Conservation (phyloP, 2,888 invertebrate species). For the Suillia variegata region DNA sequence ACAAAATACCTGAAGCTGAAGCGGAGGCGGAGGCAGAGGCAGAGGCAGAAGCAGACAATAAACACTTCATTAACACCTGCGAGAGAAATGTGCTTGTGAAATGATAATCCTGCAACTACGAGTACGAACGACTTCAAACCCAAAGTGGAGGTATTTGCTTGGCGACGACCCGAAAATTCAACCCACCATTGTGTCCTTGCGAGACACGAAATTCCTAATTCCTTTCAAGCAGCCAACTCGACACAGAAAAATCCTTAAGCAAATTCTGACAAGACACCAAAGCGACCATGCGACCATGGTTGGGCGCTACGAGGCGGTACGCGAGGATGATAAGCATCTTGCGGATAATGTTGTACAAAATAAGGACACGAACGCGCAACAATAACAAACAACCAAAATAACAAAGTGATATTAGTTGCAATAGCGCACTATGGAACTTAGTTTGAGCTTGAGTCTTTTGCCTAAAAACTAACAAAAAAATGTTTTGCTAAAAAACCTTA, state of each 20-base stretch:
- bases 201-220: no score
- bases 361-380: conserved; percentile 4
- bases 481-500: no score
- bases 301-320: background rate
- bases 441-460: no score
- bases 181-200: no score
- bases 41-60: conserved; percentile 22
- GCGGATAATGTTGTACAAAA: conserved; percentile 6
- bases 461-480: no score
- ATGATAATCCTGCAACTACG: no score
- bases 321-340: conserved; percentile 4
- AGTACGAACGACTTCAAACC: no score
- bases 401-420: background rate
- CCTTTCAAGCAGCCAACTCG: background rate
- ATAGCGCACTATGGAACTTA: no score
- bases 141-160: no score
- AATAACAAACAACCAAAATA: background rate
- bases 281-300: background rate
- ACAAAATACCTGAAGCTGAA: background rate
- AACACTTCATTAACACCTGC: conserved; percentile 37
- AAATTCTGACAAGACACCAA: background rate
- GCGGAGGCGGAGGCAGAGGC: no score
- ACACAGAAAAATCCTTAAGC: background rate
- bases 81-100: conserved; percentile 5
- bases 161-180: no score